Base-by-base conservation (phyloP, 2,797 vertebrate species). In the Sebastiscus tertius region DNA sequence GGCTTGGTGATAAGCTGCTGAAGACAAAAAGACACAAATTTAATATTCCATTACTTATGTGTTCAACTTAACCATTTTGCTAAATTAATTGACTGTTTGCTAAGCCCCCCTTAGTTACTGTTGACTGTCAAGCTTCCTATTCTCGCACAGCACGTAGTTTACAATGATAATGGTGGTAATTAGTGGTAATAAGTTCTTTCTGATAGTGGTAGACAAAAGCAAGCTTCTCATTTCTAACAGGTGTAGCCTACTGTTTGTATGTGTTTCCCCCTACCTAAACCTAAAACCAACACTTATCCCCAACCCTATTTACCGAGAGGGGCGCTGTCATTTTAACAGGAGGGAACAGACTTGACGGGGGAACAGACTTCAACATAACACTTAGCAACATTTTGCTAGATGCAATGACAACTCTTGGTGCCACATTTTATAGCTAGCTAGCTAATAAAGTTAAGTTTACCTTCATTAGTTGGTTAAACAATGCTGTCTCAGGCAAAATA, bases 1-100 rank as follows among this genome's bases (percentile, higher is more conserved):
- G 85, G 94, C 97, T 84, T 96, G 96, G 72, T 96, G 97, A 92
- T 96, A 97, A 84, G 97, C 96, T 97, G 96, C 71, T 81, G 90
- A 87, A 84, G 59, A 92, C 33, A 90, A 72, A 79, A 67, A 87
- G 7, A 82, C 1, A 68, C 3, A 79, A 3, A 49, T 68, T 87
- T 67, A 63, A 34, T 42, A 10, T 52, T 62, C 1, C 33, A 24
- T 10, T 39, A 24, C 8, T 64, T 33, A 8, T 31, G 16, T 42
- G 22, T 16, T 77, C 9, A 18, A 20, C 13, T 13, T 11, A 58
- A 66, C 20, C 56, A 16, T 20, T 72, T 62, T 12, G 1, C 4
- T 20, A 72, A 7, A 5, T 55, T 11, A 58, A 31, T 2, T 68
- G 12, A 33, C 16, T 31, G 3, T 52, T 36, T 7, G 10, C 29